Evolutionary conservation across 2,888 invertebrate genomes (phyloP), one percentile per base, ranked within the genome.

Genomic region (Ophioninae sp.): DNA sequence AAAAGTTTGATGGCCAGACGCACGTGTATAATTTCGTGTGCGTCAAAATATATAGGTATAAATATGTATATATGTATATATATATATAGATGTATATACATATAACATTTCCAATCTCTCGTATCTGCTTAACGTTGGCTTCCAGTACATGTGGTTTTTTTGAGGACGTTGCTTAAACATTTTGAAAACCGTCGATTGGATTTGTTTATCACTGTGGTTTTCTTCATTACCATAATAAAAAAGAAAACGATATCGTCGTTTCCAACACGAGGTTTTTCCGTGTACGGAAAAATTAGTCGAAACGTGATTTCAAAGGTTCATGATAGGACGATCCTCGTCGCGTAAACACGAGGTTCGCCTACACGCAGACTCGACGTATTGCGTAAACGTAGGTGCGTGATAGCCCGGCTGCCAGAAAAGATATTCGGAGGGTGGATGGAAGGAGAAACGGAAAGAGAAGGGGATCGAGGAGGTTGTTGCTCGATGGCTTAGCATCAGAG

Each of bases 1-100:
- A 70, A 84, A 83, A 86, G 87, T 85, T 85, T 81, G 83, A 78
- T 84, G 81, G 85, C 83, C 87, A 84, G 83, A 86, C 86, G 87
- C 84, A 86, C 84, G 78, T 83, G 77, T 80, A 50, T 17, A 70
- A 65, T 79, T 84, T 39, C 64, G 82, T 81, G 79, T 81, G 83
- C 75, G 84, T 72, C 67, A 77, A 59, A 57, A 59, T 56, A 76
- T 56, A 79, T 50, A 61, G 41, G 57, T 37, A 67, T 1, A 3
- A 30, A 56, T 41, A 3, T 50, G 41, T 41, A 57, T 13, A 21
- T 50, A 30, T 17, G n/a, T n/a, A 65, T 37, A 57, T 13, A 7
- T 39, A 2, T 6, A 65, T 13, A 75, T 56, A 76, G 39, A n/a
- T n/a, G n/a, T n/a, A n/a, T n/a, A n/a, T n/a, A n/a, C n/a, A n/a